Percentiles rank a stretch among this genome's conserved stretches.
Conservation (phyloP, 2,113 vertebrate genomes). For the Silurus meridionalis region DNA sequence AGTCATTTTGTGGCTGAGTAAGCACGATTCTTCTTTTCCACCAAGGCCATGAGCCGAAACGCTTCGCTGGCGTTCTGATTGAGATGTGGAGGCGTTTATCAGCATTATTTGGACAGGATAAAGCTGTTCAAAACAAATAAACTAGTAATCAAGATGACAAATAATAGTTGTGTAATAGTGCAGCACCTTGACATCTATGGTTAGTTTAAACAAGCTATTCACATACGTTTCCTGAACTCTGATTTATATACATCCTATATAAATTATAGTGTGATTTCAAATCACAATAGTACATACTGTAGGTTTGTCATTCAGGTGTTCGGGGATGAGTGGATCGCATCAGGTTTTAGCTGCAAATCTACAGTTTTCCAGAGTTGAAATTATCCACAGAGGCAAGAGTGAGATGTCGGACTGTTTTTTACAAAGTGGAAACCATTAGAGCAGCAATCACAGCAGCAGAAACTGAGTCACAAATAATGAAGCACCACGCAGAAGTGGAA, state of each 20-base stretch:
- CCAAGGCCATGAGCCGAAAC: neutral
- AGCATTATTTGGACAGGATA: neutral
- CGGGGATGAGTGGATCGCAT: neutral
- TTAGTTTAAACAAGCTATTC: neutral
- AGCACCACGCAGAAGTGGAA: neutral
- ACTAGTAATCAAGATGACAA: slow-evolving; percentile 21
- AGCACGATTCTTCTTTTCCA: slow-evolving; percentile 27
- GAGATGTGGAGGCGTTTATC: neutral
- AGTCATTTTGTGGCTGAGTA: slow-evolving; percentile 55
- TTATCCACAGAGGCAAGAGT: neutral
- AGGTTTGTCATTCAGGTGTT: neutral
- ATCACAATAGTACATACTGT: neutral
- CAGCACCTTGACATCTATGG: neutral
- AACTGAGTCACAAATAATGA: neutral
- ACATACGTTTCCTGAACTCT: neutral
- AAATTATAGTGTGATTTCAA: neutral
- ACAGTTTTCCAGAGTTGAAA: neutral
- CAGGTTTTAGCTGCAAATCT: neutral
- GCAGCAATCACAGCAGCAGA: neutral
- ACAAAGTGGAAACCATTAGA: neutral
- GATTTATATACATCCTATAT: neutral
- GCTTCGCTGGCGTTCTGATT: slow-evolving; percentile 7
- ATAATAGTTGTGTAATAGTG: neutral
- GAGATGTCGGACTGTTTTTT: neutral
- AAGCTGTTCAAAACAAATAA: slow-evolving; percentile 17